Evolutionary conservation across 2,888 invertebrate species (phyloP).

Genomic region (Actias luna): DNA sequence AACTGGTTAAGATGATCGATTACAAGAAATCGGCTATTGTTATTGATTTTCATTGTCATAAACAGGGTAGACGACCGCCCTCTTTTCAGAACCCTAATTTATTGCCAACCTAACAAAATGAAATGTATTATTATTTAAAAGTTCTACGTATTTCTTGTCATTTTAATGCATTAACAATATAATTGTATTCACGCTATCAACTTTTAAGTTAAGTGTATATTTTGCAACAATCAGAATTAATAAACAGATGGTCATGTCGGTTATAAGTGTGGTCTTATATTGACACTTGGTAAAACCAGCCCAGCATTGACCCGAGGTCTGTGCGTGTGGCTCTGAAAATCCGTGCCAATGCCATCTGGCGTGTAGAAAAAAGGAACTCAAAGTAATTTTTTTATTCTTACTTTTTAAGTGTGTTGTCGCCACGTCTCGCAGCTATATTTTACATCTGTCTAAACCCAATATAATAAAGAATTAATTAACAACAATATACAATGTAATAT

Average conservation of each 20-base stretch:
- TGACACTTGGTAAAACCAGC: conserved; percentile 32
- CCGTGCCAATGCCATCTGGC: conserved; percentile 51
- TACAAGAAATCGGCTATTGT: conserved; percentile 46
- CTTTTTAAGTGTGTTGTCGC: conserved; percentile 13
- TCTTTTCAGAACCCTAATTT: conserved; percentile 31
- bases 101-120: neutral
- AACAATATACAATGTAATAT: neutral
- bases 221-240: conserved; percentile 14
- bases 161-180: conserved; percentile 5
- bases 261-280: conserved; percentile 14
- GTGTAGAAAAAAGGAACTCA: conserved; percentile 15
- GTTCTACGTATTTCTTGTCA: neutral
- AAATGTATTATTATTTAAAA: neutral
- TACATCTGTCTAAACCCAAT: neutral
- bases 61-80: conserved; percentile 37
- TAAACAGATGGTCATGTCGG: conserved; percentile 15
- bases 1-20: conserved; percentile 41
- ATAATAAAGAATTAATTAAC: neutral
- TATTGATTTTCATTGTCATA: conserved; percentile 41
- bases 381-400: conserved; percentile 14
- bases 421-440: neutral
- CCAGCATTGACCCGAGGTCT: conserved; percentile 51
- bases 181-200: conserved; percentile 9
- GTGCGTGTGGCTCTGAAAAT: conserved; percentile 42
- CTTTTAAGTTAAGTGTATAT: conserved; percentile 6